These are phyloP conservation scores for Cynopterus brachyotis DNA, from an alignment of 2,113 vertebrate genomes.

Conservation along the genomic window DNA sequence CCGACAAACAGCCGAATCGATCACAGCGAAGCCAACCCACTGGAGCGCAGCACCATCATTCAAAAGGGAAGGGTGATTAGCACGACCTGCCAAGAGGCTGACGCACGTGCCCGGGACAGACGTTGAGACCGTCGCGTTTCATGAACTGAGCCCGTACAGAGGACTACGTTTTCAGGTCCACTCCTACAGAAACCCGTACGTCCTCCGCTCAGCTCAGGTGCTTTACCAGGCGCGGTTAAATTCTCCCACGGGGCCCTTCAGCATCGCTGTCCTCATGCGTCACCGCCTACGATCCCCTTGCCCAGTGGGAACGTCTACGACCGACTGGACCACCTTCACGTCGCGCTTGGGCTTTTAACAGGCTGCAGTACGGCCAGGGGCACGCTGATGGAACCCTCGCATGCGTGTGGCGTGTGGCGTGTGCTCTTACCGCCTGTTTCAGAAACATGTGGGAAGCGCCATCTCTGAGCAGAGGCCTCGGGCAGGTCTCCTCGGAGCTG, in stretches of 20 bases:
- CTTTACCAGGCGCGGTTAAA: not conserved
- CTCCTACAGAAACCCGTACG: not conserved
- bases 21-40: not conserved
- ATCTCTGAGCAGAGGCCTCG: not conserved
- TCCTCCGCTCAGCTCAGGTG: not conserved
- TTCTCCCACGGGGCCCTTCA: not conserved
- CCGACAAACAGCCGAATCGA: not conserved
- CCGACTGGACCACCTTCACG: not conserved
- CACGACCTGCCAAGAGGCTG: no score
- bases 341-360: not conserved
- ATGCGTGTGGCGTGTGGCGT: not conserved
- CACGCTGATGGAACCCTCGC: not conserved
- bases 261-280: not conserved
- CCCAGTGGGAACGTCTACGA: not conserved
- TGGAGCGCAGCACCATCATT: not conserved
- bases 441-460: not conserved
- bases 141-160: not conserved
- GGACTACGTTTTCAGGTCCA: fast-evolving
- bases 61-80: not conserved
- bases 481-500: no score
- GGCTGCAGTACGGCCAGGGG: not conserved
- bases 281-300: not conserved
- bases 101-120: not conserved
- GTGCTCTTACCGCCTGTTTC: not conserved
- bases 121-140: not conserved